Evolutionary conservation across 2,888 invertebrate genomes (phyloP), one percentile per base, ranked within the genome.

Genomic region (Pachliopta kotzebuea): DNA sequence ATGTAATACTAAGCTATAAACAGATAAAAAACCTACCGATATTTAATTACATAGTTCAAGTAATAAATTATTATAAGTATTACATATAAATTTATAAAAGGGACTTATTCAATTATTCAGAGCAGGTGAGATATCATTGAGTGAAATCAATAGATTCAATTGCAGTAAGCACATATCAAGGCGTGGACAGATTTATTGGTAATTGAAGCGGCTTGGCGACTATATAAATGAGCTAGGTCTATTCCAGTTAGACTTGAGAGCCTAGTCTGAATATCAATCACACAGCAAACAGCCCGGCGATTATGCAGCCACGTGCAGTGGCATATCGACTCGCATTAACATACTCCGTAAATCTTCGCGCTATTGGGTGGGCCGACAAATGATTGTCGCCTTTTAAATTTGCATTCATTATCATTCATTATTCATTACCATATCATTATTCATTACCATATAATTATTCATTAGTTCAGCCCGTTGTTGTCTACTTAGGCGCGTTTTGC

Each of bases 311-410:
- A 70, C 84, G 84, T 84, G 85, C 83, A 81, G 85, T 84, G 84
- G 85, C 84, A 83, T 87, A 88, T 86, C 83, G 79, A 69, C 67
- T 71, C 69, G 62, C 76, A 88, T 88, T 86, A 81, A 74, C 86
- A 86, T 88, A 82, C 80, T 74, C 76, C 71, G 77, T 79, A 79
- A 84, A 85, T 86, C 83, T 80, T 73, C 66, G 65, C 74, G 74
- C 78, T 74, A 84, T 83, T 87, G 88, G 88, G 86, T 86, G 87
- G 86, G 76, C 85, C 81, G 80, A 81, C 85, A 81, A 81, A 82
- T 86, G 84, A 86, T 88, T 88, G 88, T 89, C 90, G 87, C 88
- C 86, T 86, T 86, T 85, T 88, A 88, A 85, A 89, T 90, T 90
- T 89, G 84, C 90, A 89, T 90, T 76, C 76, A 86, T 90, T 89